phyloP scores from a whole-genome alignment of 2,113 vertebrate genomes.

The Propithecus coquereli region DNA sequence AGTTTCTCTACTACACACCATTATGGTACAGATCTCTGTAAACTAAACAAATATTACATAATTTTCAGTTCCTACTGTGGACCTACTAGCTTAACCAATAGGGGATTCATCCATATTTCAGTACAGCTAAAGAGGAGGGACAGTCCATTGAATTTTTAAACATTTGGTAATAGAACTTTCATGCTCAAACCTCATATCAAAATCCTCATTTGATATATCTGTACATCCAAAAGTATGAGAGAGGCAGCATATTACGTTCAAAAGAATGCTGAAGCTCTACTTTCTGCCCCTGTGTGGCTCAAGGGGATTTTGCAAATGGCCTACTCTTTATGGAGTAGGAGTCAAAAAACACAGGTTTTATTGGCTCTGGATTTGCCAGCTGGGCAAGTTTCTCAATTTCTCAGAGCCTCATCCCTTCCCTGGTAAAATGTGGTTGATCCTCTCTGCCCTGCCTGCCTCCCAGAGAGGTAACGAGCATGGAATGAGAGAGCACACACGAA shows the following conservation, averaged over 20 bases:
- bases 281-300: neutral
- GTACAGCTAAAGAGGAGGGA: neutral
- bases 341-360: neutral
- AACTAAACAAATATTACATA: conserved; percentile 9
- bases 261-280: neutral
- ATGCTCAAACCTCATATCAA: neutral
- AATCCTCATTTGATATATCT: neutral
- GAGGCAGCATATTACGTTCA: neutral
- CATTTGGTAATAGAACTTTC: neutral
- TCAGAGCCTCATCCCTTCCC: neutral
- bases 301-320: neutral
- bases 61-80: neutral
- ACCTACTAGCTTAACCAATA: conserved; percentile 9
- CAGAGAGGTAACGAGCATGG: neutral
- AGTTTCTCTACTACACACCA: neutral
- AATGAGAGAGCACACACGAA: neutral
- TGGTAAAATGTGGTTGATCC: neutral
- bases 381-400: neutral
- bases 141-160: neutral
- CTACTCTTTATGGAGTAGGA: neutral
- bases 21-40: conserved; percentile 7
- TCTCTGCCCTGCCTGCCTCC: neutral
- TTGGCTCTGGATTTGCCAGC: neutral
- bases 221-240: neutral
- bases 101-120: neutral